Base-by-base conservation (phyloP, 2,113 vertebrate species). In the Uria lomvia region DNA sequence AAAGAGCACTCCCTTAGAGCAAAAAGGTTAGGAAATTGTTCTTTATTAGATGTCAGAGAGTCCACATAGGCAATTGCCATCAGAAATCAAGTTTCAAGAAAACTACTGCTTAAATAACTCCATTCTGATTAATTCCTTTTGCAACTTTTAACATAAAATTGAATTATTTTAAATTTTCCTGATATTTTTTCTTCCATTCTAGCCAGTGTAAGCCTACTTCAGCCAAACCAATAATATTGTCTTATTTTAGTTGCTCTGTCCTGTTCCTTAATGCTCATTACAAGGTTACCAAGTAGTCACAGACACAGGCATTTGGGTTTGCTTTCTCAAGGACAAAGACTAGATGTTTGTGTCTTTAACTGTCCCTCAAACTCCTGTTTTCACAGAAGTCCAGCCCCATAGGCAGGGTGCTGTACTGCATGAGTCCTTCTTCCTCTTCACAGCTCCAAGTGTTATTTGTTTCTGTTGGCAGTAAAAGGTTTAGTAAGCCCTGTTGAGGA, bases 341-440 rank as follows among this genome's bases (percentile, higher is more conserved):
- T 24, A 38, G 8, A 13, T 78, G 23, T 36, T 59, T 71, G 66
- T 30, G 8, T 3, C 11, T 73, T 67, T 84, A 84, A 21, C 6
- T 21, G 12, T 78, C 18, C 8, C 15, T 84, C 22, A 34, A 26
- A 49, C 6, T 32, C 24, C 20, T 55, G 5, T 67, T 84, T 78
- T 73, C 53, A 79, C 26, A 60, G 21, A 55, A 55, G 5, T 47
- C 21, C 15, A 32, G 21, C 20, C 26, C 42, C 14, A 23, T 4
- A 20, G 1, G 1, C 1, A 0, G 9, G 3, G 7, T 65, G 23
- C 3, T 43, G 11, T 47, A 9, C 20, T 76, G 30, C 3, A 21
- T 2, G 1, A 59, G 6, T 67, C 10, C 5, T 55, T 6, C 17
- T 73, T 74, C 38, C 7, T 55, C 19, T 34, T 50, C n/a, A 49